phyloP scores from a whole-genome alignment of 2,888 invertebrate genomes.

The Arctia plantaginis region DNA sequence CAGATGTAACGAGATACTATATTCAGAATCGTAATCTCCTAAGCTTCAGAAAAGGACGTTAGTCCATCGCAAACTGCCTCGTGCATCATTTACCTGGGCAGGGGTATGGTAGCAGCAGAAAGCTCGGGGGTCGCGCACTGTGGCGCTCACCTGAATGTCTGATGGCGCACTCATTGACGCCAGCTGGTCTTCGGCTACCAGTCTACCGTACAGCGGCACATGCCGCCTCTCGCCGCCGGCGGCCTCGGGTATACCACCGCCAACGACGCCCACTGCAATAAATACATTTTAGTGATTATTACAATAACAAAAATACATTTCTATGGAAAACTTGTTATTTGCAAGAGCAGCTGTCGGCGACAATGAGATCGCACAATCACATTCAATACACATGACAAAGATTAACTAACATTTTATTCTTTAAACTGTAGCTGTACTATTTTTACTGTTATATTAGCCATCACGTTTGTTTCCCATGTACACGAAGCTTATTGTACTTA shows the following conservation, averaged over 20 bases:
- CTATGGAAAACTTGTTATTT: neutral
- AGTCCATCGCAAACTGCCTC: slow-evolving; percentile 77
- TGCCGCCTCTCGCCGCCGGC: slow-evolving; percentile 88
- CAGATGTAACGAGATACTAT: slow-evolving; percentile 11
- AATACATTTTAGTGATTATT: slow-evolving; percentile 31
- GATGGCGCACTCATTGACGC: slow-evolving; percentile 87
- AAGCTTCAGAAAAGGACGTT: slow-evolving; percentile 35
- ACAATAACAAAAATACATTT: neutral
- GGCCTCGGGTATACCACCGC: slow-evolving; percentile 80
- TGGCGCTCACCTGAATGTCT: slow-evolving; percentile 88
- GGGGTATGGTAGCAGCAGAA: slow-evolving; percentile 83
- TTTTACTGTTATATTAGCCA: no score
- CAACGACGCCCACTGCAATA: slow-evolving; percentile 83
- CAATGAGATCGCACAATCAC: neutral
- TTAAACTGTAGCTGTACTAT: no score
- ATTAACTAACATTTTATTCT: no score
- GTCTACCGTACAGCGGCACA: slow-evolving; percentile 94
- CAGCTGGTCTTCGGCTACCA: slow-evolving; percentile 96
- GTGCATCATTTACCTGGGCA: slow-evolving; percentile 84
- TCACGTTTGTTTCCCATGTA: no score
- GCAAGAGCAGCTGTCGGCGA: no score
- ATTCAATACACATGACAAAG: neutral
- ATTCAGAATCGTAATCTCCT: slow-evolving; percentile 9
- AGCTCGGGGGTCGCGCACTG: slow-evolving; percentile 84
- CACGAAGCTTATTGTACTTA: no score